A percentile compares a stretch with the other conserved stretches of the same genome.
Evolutionary conservation across 2,113 vertebrate genomes (phyloP).

Genomic region (Thunnus maccoyii): DNA sequence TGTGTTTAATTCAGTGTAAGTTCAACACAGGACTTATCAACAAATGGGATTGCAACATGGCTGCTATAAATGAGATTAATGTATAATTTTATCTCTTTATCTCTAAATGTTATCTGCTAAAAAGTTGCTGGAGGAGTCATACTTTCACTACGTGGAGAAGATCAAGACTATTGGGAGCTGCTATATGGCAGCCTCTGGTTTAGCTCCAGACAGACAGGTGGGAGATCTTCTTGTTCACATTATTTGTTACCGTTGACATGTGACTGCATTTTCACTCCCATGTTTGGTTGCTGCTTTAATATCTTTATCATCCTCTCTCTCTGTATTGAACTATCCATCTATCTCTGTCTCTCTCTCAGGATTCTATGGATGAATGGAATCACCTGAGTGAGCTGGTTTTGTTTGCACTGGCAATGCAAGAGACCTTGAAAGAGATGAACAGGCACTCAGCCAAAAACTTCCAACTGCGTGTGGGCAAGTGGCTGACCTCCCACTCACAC

Average conservation of each 20-base stretch:
- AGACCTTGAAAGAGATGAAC: slow-evolving; percentile 96
- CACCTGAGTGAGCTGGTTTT: slow-evolving; percentile 95
- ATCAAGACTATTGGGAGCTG: slow-evolving; percentile 98
- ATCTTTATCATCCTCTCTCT: background rate
- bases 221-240: background rate
- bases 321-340: background rate
- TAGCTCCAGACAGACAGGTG: slow-evolving; percentile 95
- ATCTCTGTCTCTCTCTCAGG: slow-evolving; percentile 70
- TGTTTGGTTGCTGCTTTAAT: background rate
- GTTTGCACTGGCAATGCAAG: slow-evolving; percentile 94
- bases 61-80: background rate
- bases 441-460: slow-evolving; percentile 93
- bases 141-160: slow-evolving; percentile 97
- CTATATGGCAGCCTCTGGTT: slow-evolving; percentile 96
- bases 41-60: too few species aligned
- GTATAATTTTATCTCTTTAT: slow-evolving; percentile 4
- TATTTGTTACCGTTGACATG: too few species aligned
- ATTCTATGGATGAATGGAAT: slow-evolving; percentile 91
- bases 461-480: slow-evolving; percentile 93
- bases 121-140: slow-evolving; percentile 93
- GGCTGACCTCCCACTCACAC: background rate
- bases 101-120: slow-evolving; percentile 1
- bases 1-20: background rate
- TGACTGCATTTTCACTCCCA: background rate
- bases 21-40: slow-evolving; percentile 1